Evolutionary conservation across 2,888 invertebrate species (phyloP).

Genomic region (Norana najaformis): DNA sequence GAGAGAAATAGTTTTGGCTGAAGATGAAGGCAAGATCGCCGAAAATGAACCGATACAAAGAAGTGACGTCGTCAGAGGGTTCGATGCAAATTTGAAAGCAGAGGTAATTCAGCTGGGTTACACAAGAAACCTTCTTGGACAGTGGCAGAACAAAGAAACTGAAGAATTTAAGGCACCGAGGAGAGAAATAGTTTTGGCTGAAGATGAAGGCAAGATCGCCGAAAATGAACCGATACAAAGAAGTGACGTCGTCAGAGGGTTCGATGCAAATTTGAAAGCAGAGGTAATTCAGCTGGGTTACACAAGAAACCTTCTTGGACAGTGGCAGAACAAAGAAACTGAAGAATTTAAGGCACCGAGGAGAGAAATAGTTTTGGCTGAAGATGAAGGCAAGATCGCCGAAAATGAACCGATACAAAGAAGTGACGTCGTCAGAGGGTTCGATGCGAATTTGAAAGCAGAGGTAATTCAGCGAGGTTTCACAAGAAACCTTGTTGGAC

Average conservation of each 20-base stretch:
- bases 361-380: slow-evolving; percentile 23
- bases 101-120: not conserved
- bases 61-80: slow-evolving; percentile 2
- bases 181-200: slow-evolving; percentile 15
- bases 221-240: slow-evolving; percentile 34
- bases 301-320: slow-evolving; percentile 22
- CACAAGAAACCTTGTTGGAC: not conserved
- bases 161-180: not conserved
- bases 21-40: slow-evolving; percentile 30
- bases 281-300: not conserved
- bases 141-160: slow-evolving; percentile 26
- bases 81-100: not conserved
- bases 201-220: slow-evolving; percentile 30
- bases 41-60: slow-evolving; percentile 25
- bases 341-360: slow-evolving; percentile 20
- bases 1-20: slow-evolving; percentile 24
- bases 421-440: slow-evolving; percentile 37
- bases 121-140: slow-evolving; percentile 2
- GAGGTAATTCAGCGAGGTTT: not conserved
- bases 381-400: slow-evolving; percentile 23
- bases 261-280: not conserved
- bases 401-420: slow-evolving; percentile 27
- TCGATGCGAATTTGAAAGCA: not conserved
- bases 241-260: slow-evolving; percentile 21
- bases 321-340: slow-evolving; percentile 27